Conservation (phyloP, 2,113 vertebrate species). For the Neodontobutis hainanensis region DNA sequence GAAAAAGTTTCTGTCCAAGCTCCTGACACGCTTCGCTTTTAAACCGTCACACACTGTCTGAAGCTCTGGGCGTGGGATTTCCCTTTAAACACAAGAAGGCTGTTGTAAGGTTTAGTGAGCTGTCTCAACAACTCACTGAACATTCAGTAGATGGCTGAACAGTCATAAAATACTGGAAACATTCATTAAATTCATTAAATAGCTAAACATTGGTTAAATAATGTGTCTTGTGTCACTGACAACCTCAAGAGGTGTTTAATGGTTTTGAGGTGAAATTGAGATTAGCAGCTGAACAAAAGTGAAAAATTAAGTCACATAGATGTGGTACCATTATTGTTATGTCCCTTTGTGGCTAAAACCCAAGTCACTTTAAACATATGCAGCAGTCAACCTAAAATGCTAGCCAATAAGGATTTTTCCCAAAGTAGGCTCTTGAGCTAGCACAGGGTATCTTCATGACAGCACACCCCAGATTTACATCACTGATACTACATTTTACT, state of each 20-base stretch:
- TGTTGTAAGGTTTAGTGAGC: constrained; percentile 47
- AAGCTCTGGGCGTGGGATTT: constrained; percentile 15
- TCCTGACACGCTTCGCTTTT: constrained; percentile 21
- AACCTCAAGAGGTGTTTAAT: constrained; percentile 61
- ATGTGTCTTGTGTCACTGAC: constrained; percentile 54
- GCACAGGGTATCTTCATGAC: constrained; percentile 32
- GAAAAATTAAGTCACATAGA: constrained; percentile 40
- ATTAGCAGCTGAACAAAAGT: constrained; percentile 71
- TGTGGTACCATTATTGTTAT: constrained; percentile 29
- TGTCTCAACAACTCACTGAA: constrained; percentile 38
- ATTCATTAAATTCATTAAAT: constrained; percentile 71
- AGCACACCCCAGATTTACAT: constrained; percentile 70
- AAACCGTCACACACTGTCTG: constrained; percentile 33
- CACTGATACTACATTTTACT: constrained; percentile 70
- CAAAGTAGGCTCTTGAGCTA: constrained; percentile 13
- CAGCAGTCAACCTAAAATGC: constrained; percentile 47
- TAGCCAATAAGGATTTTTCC: constrained; percentile 3
- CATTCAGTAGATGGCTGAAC: constrained; percentile 76
- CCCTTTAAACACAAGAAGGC: constrained; percentile 60
- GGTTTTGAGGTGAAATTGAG: constrained; percentile 66
- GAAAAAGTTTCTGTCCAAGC: constrained; percentile 42
- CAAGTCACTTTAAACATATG: constrained; percentile 27
- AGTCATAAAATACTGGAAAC: constrained; percentile 71
- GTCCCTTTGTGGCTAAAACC: background rate
- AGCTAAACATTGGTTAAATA: constrained; percentile 56